Evolutionary conservation across 2,888 invertebrate genomes (phyloP).

Genomic region (Acanthococcus lagerstroemiae): DNA sequence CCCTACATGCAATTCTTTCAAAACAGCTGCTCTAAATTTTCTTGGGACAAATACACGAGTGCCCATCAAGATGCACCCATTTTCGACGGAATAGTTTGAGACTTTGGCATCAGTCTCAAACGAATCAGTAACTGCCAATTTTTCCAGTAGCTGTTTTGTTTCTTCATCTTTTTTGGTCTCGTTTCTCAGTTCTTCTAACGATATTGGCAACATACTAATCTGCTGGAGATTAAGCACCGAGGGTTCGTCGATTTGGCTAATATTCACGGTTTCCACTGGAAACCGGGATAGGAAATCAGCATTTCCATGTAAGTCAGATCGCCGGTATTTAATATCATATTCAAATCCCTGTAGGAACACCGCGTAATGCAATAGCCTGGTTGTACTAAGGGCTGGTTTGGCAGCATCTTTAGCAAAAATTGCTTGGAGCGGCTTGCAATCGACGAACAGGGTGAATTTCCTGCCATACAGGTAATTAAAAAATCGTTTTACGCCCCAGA

Average conservation of each 20-base stretch:
- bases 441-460: constrained; percentile 39
- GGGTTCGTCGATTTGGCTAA: neutral
- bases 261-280: neutral
- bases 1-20: no score
- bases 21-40: no score
- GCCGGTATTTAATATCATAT: constrained; percentile 35
- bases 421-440: constrained; percentile 42
- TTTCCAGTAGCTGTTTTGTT: no score
- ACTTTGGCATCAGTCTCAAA: neutral
- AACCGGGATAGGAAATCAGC: constrained; percentile 34
- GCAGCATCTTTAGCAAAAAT: no score
- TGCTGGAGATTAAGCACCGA: no score
- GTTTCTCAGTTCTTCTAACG: no score
- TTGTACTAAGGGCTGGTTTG: constrained; percentile 2
- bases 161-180: no score
- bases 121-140: neutral
- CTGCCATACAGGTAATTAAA: constrained; percentile 36
- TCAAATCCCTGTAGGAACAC: constrained; percentile 39
- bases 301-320: constrained; percentile 32
- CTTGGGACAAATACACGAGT: no score
- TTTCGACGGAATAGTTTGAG: no score
- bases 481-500: constrained; percentile 33
- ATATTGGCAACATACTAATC: no score
- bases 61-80: no score
- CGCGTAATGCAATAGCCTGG: constrained; percentile 7